These are phyloP conservation scores for Pseudachorutes palmiensis DNA, from an alignment of 1,140 invertebrate genomes.

Conservation along the genomic window DNA sequence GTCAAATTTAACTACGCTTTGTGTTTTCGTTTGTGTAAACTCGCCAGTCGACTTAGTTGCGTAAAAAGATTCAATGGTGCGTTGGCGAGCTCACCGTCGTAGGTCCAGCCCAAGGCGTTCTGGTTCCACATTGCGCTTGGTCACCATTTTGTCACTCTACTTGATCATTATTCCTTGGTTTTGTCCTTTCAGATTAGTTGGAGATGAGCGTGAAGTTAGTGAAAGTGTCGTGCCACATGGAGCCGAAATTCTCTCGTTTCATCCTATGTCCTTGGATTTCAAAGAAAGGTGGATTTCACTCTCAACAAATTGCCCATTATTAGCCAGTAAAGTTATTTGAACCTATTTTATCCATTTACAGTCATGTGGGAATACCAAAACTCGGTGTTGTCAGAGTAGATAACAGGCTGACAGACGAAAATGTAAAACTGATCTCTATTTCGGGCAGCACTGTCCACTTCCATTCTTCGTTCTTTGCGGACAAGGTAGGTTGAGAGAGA, in stretches of 20 bases:
- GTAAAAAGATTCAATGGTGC: no score
- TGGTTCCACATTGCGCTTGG: no score
- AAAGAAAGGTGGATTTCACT: conserved; percentile 54
- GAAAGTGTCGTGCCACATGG: conserved; percentile 17
- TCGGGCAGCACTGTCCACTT: conserved; percentile 79
- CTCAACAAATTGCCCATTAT: conserved; percentile 22
- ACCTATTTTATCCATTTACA: conserved; percentile 45
- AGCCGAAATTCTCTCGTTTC: conserved; percentile 30
- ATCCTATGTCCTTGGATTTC: conserved; percentile 51
- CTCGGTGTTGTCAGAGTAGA: conserved; percentile 68
- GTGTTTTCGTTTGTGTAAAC: no score
- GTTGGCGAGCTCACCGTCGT: no score
- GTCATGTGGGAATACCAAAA: conserved; percentile 71
- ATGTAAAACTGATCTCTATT: conserved; percentile 74
- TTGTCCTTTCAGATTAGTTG: conserved; percentile 17
- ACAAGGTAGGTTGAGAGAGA: conserved; percentile 56
- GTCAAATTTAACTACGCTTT: no score
- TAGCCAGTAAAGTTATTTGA: conserved; percentile 9
- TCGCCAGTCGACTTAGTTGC: no score
- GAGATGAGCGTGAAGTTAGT: conserved; percentile 21
- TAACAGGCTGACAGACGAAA: conserved; percentile 65
- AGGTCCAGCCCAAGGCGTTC: no score
- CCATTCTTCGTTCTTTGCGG: conserved; percentile 85
- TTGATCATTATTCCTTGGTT: neutral
- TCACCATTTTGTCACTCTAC: no score